Percentiles rank a stretch among this genome's conserved stretches.
These are phyloP conservation scores for Theristus sp. DNA, from an alignment of 2,888 invertebrate species.

Conservation along the genomic window DNA sequence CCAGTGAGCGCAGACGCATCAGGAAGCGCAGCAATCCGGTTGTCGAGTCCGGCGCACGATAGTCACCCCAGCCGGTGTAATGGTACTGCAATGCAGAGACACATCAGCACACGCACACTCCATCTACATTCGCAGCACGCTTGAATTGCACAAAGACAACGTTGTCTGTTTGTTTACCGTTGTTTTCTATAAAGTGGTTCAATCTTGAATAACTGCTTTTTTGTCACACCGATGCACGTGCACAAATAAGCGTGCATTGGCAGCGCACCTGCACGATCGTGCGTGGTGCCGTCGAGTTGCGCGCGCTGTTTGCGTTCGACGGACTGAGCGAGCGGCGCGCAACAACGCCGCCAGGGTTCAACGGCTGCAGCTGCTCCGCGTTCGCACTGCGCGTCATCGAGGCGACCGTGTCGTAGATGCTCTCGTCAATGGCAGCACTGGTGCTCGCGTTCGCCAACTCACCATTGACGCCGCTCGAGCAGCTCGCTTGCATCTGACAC, in stretches of 20 bases:
- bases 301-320: too few species aligned
- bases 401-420: slow-evolving; percentile 1
- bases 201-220: too few species aligned
- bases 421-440: background rate
- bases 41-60: slow-evolving; percentile 81
- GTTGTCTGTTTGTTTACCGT: too few species aligned
- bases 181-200: too few species aligned
- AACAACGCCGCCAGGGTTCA: too few species aligned
- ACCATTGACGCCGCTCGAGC: background rate
- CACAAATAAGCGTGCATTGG: too few species aligned
- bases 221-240: too few species aligned
- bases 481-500: background rate
- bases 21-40: slow-evolving; percentile 75
- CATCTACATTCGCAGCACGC: background rate
- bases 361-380: too few species aligned
- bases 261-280: too few species aligned
- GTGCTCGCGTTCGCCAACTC: background rate
- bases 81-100: slow-evolving; percentile 50
- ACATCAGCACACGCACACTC: background rate
- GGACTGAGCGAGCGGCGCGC: too few species aligned
- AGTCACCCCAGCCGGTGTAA: slow-evolving; percentile 86
- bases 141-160: too few species aligned
- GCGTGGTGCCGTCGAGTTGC: too few species aligned
- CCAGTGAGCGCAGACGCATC: slow-evolving; percentile 49
- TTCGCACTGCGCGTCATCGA: background rate